Evolutionary conservation across 2,113 vertebrate species (phyloP).

Genomic region (Gallinago paraguaiae): DNA sequence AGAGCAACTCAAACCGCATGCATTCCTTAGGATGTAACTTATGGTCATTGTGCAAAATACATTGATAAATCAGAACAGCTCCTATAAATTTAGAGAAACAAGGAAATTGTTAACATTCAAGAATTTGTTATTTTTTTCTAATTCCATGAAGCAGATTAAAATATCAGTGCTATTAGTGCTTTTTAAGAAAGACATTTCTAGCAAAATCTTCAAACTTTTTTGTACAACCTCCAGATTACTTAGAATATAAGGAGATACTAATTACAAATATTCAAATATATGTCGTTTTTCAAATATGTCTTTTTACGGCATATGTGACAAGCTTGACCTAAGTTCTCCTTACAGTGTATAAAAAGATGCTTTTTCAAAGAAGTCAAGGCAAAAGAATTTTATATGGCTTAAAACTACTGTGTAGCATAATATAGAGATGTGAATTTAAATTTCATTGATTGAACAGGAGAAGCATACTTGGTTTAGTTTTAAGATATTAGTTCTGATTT

Average conservation of each 20-base stretch:
- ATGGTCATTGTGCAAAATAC: background rate
- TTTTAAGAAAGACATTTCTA: background rate
- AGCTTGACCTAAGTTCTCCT: background rate
- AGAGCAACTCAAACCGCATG: background rate
- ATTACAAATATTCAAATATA: background rate
- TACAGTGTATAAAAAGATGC: background rate
- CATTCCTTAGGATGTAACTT: background rate
- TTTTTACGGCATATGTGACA: background rate
- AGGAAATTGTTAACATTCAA: background rate
- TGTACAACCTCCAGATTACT: background rate
- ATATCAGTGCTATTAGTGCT: background rate
- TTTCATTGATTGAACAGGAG: background rate
- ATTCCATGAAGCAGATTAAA: background rate
- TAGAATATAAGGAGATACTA: background rate
- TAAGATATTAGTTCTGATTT: background rate
- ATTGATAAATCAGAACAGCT: background rate
- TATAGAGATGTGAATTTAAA: background rate
- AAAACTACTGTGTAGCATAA: background rate
- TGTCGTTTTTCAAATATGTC: background rate
- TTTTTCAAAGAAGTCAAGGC: background rate
- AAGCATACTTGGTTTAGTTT: background rate
- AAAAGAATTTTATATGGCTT: background rate
- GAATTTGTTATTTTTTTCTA: background rate
- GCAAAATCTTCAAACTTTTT: background rate
- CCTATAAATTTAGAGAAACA: background rate